These are phyloP conservation scores for Chelonia mydas DNA, from an alignment of 2,797 vertebrate species.

Conservation along the genomic window DNA sequence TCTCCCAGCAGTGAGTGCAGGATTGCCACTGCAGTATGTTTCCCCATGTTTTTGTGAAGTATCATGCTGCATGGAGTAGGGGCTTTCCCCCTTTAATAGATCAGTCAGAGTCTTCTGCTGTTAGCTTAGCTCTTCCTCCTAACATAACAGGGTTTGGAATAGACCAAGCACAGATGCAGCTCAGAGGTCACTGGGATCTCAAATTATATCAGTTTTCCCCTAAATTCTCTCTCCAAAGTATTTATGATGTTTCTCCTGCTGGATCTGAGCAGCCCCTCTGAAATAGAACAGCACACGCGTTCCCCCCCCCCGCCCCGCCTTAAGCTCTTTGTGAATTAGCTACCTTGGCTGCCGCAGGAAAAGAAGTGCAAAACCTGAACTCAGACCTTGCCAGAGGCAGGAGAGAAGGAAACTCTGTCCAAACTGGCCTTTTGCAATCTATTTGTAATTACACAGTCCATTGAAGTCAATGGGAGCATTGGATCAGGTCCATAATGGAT, in stretches of 20 bases:
- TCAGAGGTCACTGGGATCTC: neutral
- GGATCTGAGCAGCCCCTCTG: neutral
- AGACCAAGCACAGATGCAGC: neutral
- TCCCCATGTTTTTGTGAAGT: neutral
- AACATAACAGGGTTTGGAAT: neutral
- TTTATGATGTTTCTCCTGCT: neutral
- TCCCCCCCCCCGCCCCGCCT: neutral
- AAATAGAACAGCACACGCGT: neutral
- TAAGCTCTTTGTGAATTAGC: neutral
- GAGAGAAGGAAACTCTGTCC: neutral
- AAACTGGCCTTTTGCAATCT: neutral
- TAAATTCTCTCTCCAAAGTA: neutral
- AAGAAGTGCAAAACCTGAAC: too few relatives aligned
- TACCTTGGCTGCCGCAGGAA: fast-evolving
- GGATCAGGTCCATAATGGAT: neutral
- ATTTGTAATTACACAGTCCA: neutral
- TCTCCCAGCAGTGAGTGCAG: neutral
- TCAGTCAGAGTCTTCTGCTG: neutral
- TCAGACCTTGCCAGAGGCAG: neutral
- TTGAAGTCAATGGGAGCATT: neutral
- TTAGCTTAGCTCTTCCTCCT: too few relatives aligned
- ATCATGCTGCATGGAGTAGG: too few relatives aligned
- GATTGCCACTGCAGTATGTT: neutral
- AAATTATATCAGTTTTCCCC: too few relatives aligned
- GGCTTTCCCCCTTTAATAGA: too few relatives aligned